These are phyloP conservation scores for Coboldia fuscipes DNA, from an alignment of 1,140 invertebrate species.

Conservation along the genomic window DNA sequence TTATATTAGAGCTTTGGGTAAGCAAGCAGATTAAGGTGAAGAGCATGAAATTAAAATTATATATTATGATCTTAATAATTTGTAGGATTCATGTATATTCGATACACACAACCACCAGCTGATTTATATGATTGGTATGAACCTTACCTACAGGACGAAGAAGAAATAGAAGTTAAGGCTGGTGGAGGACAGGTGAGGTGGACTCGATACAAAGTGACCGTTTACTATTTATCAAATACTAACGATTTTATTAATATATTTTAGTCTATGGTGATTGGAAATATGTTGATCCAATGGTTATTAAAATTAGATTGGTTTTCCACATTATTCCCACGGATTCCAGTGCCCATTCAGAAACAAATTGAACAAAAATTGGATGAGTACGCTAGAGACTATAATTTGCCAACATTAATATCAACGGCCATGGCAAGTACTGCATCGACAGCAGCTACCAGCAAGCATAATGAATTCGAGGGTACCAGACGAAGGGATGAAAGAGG, in stretches of 20 bases:
- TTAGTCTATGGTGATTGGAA: conserved; percentile 71
- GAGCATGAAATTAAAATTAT: conserved; percentile 3
- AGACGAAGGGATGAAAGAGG: conserved; percentile 1
- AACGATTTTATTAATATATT: background rate
- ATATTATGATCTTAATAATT: too few relatives aligned
- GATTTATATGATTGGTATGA: conserved; percentile 96
- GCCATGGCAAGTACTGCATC: conserved; percentile 1
- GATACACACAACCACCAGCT: conserved; percentile 89
- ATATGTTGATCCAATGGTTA: conserved; percentile 81
- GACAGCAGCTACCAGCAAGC: background rate
- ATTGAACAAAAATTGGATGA: conserved; percentile 51
- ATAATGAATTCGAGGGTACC: background rate
- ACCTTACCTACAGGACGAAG: conserved; percentile 86
- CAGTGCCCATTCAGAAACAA: conserved; percentile 94
- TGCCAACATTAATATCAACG: conserved; percentile 13
- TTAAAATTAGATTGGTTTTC: conserved; percentile 96
- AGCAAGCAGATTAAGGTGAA: conserved; percentile 30
- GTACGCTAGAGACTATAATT: conserved; percentile 14
- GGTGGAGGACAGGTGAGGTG: conserved; percentile 65
- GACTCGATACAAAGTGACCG: background rate
- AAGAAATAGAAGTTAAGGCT: conserved; percentile 93
- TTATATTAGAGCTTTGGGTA: conserved; percentile 90
- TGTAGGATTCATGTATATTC: conserved; percentile 43
- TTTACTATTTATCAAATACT: background rate
- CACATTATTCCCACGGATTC: conserved; percentile 94